A percentile compares a stretch with the other conserved stretches of the same genome.
Evolutionary conservation across 2,888 invertebrate genomes (phyloP).

Genomic region (Rhogogaster chlorosoma): DNA sequence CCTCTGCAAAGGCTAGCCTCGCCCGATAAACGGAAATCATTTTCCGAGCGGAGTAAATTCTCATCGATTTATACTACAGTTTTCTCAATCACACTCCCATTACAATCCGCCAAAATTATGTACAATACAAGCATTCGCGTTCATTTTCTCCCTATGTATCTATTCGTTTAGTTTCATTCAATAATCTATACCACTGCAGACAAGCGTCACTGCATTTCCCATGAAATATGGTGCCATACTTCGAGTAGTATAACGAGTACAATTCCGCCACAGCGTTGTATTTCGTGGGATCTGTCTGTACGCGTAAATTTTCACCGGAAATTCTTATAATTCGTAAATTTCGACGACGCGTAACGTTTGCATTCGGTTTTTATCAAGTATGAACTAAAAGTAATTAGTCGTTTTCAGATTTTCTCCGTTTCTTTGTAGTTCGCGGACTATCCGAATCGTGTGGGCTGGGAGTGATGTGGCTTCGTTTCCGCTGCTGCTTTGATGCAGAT

Average conservation of each 20-base stretch:
- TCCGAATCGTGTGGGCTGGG: conserved; percentile 74
- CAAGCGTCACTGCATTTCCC: background rate
- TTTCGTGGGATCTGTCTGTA: background rate
- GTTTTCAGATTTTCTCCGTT: conserved; percentile 74
- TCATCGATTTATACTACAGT: background rate
- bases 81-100: background rate
- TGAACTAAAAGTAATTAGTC: conserved; percentile 62
- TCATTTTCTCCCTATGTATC: background rate
- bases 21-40: background rate
- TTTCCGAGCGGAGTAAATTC: background rate
- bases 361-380: background rate
- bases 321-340: background rate
- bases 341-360: background rate
- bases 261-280: background rate
- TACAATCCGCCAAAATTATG: background rate
- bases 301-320: background rate
- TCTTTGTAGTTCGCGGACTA: conserved; percentile 71
- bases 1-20: too few relatives aligned
- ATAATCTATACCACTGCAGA: background rate
- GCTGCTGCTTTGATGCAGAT: conserved; percentile 69
- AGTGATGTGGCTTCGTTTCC: conserved; percentile 74
- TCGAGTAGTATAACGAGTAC: background rate
- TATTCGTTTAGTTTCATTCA: background rate
- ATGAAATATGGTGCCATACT: background rate
- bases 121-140: background rate